Conservation (phyloP, 2,113 vertebrate species). For the Labrus mixtus region DNA sequence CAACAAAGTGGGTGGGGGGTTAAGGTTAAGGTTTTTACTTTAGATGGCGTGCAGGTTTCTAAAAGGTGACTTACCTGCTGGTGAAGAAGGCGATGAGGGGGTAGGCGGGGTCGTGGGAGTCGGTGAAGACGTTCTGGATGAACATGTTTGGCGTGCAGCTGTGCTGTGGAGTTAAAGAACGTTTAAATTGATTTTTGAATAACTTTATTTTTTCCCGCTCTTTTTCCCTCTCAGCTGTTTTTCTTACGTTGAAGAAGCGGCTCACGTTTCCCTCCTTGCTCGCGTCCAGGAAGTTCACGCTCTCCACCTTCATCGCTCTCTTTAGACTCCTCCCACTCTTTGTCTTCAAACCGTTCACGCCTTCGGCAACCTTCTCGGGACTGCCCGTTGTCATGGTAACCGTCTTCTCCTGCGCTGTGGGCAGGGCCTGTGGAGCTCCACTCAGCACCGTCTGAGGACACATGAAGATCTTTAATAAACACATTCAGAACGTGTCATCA, state of each 20-base stretch:
- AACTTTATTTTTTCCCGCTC: too few species aligned
- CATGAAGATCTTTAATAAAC: neutral
- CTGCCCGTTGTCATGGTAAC: neutral
- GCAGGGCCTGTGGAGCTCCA: neutral
- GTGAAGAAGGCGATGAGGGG: slow-evolving; percentile 95
- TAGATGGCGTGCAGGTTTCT: too few species aligned
- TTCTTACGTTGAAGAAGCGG: slow-evolving; percentile 89
- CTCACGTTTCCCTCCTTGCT: slow-evolving; percentile 95
- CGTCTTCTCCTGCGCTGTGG: neutral
- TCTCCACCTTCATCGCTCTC: slow-evolving; percentile 30
- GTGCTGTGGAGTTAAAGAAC: slow-evolving; percentile 90
- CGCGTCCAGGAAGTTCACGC: slow-evolving; percentile 88
- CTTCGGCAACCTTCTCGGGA: neutral
- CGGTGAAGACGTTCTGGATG: slow-evolving; percentile 93
- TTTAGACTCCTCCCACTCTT: slow-evolving; percentile 6
- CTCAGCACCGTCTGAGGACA: neutral
- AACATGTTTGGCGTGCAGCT: slow-evolving; percentile 94
- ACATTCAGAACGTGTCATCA: too few species aligned
- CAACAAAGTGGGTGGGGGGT: too few species aligned
- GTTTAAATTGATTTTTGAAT: too few species aligned
- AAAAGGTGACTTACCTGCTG: too few species aligned
- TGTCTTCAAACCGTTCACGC: neutral
- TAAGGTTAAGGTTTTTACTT: too few species aligned
- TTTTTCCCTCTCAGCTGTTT: too few species aligned
- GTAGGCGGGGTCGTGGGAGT: slow-evolving; percentile 91